Conservation (phyloP, 2,113 vertebrate species). For the Micronycteris hirsuta region DNA sequence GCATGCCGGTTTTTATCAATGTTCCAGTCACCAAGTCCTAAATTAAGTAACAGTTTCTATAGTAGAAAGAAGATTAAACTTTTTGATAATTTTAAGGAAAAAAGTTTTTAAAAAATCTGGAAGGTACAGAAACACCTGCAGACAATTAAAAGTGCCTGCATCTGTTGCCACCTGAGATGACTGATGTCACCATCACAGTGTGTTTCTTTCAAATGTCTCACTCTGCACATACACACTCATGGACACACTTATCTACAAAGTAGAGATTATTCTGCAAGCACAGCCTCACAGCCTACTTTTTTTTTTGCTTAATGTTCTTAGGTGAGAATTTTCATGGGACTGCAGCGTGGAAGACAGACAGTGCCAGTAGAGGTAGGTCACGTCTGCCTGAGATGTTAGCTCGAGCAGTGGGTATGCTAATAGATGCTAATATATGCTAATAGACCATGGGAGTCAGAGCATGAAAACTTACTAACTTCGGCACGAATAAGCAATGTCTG, state of each 20-base stretch:
- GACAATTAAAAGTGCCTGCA: neutral
- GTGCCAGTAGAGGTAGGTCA: neutral
- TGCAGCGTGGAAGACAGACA: neutral
- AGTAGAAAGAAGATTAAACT: neutral
- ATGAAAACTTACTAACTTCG: neutral
- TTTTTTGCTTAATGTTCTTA: neutral
- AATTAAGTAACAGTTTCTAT: neutral
- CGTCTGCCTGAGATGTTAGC: neutral
- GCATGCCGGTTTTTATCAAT: neutral
- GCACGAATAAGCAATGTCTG: neutral
- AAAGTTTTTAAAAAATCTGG: neutral
- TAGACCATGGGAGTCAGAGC: neutral
- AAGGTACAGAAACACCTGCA: neutral
- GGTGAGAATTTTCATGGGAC: neutral
- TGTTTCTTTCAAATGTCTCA: neutral
- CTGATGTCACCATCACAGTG: fast-evolving
- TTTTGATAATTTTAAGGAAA: neutral
- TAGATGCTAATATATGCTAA: neutral
- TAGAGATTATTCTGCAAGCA: neutral
- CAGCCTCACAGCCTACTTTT: neutral
- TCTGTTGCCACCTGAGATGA: neutral
- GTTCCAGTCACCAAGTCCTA: neutral
- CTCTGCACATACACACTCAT: neutral
- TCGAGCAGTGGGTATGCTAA: neutral
- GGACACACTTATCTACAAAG: neutral